Evolutionary conservation across 2,888 invertebrate genomes (phyloP), one percentile per base, ranked within the genome.

Genomic region (Cataglyphis albicans): DNA sequence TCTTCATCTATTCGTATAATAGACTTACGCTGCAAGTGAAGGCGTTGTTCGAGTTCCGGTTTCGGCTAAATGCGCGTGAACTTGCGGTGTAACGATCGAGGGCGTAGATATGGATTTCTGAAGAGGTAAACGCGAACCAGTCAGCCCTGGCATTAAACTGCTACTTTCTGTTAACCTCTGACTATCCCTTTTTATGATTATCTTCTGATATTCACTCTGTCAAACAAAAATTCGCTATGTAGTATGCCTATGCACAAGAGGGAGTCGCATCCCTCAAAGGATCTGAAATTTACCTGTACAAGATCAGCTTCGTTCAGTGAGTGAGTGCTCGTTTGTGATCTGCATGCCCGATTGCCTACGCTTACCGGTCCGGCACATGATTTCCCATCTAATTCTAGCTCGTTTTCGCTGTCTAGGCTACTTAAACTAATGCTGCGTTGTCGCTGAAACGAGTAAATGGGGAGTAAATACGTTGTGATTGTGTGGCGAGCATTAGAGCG

Each of bases 81-180:
- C 95, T 86, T 96, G 95, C 86, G 96, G 96, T 48, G 97, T 97
- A 72, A 98, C 97, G 86, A 98, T 98, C 89, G 98, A 98, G 72
- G 98, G 98, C 74, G 98, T 98, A 25, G 98, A 98, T 82, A 98
- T 97, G 73, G 98, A 98, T 95, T 98, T 98, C 95, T 98, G 98
- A 74, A 98, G 95, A 82, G 98, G 98, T 91, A 98, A 95, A 32
- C 98, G 96, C 75, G 96, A 92, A 73, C 96, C 88, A 96, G 96
- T 91, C 96, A 95, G 94, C 96, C 92, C 90, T 94, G 94, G 93
- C 92, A 94, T 91, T 89, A 94, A 90, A 83, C 92, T 90, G 75
- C 90, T 91, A 84, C 91, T 93, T 86, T 94, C 94, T 67, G 93
- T 92, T 86, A 94, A 88, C 87, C 96, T 96, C 92, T 96, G 96